Conservation (phyloP, 2,797 vertebrate genomes). For the Heliangelus exortis region DNA sequence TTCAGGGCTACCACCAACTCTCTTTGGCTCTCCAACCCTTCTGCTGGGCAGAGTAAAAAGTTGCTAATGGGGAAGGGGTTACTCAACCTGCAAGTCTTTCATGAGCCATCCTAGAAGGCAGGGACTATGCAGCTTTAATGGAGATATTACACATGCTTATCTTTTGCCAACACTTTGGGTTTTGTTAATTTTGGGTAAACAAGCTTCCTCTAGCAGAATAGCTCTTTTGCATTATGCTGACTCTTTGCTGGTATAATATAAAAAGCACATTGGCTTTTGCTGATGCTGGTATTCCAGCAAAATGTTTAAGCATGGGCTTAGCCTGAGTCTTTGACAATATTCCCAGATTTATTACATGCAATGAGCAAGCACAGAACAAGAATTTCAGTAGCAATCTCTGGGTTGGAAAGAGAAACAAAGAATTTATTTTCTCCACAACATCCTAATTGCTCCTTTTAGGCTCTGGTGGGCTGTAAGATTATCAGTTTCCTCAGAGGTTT, state of each 20-base stretch:
- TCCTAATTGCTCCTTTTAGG: conserved; percentile 30
- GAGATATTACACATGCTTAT: background rate
- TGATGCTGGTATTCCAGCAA: conserved; percentile 11
- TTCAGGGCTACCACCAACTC: background rate
- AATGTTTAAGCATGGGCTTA: conserved; percentile 26
- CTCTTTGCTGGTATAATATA: conserved; percentile 6
- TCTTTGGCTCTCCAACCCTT: background rate
- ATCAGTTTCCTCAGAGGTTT: conserved; percentile 10
- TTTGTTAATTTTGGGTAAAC: conserved; percentile 10
- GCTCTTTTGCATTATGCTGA: conserved; percentile 27
- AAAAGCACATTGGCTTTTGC: conserved; percentile 44
- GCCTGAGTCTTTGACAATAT: conserved; percentile 50
- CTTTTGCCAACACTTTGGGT: background rate
- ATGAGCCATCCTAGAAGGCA: background rate
- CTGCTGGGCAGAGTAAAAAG: background rate
- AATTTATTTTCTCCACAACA: conserved; percentile 22
- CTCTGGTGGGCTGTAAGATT: background rate
- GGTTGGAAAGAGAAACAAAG: conserved; percentile 22
- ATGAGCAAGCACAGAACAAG: conserved; percentile 28
- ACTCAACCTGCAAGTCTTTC: background rate
- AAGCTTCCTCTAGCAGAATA: conserved; percentile 14
- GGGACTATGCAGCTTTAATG: background rate
- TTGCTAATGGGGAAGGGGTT: background rate
- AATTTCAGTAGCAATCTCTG: conserved; percentile 12
- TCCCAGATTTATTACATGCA: conserved; percentile 51